phyloP scores from a whole-genome alignment of 1,140 invertebrate species.

The Neodiprion lecontei region DNA sequence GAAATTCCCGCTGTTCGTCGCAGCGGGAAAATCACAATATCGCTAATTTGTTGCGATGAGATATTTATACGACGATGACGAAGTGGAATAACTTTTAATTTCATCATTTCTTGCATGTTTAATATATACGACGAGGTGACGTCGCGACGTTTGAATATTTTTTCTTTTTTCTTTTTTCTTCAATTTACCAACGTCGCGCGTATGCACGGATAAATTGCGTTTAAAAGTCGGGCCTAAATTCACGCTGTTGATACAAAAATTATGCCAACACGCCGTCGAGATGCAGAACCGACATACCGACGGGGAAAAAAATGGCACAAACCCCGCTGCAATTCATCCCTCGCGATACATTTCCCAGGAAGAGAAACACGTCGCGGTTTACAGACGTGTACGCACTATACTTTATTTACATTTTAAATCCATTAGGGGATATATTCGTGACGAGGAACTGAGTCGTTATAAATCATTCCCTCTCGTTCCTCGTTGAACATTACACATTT shows the following conservation, averaged over 20 bases:
- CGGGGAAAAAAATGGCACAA: too few species aligned
- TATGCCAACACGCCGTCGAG: not conserved
- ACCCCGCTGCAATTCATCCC: not conserved
- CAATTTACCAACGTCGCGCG: too few species aligned
- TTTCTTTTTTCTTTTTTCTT: too few species aligned
- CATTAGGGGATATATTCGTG: not conserved
- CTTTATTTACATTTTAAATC: slow-evolving; percentile 1
- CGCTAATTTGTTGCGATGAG: too few species aligned
- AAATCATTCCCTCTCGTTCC: not conserved
- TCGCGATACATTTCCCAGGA: not conserved
- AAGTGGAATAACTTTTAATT: too few species aligned
- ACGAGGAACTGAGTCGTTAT: not conserved
- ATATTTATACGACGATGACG: too few species aligned
- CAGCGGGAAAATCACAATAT: too few species aligned
- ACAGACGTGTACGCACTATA: not conserved
- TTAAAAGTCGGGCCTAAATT: not conserved
- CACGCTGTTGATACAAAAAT: not conserved
- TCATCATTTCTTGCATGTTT: too few species aligned
- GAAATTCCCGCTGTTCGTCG: too few species aligned
- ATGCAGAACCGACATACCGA: not conserved
- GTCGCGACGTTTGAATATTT: too few species aligned
- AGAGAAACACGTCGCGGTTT: not conserved
- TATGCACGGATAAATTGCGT: too few species aligned
- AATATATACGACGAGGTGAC: too few species aligned
- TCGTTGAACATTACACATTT: not conserved